phyloP scores from a whole-genome alignment of 2,113 vertebrate genomes.

The Motacilla alba region DNA sequence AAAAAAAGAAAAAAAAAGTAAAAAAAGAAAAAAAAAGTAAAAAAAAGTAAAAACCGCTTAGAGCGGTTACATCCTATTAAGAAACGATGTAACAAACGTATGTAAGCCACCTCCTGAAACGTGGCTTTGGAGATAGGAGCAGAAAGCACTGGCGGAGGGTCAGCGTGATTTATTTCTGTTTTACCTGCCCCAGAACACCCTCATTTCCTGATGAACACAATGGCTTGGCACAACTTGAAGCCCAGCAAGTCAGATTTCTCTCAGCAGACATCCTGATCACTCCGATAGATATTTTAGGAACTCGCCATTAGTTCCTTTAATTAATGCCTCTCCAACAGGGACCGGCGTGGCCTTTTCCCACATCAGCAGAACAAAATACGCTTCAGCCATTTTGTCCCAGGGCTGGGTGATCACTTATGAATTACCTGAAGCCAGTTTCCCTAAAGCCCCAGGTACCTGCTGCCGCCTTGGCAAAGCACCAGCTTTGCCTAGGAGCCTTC shows the following conservation, averaged over 20 bases:
- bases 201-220: conserved; percentile 52
- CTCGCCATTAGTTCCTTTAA: conserved; percentile 37
- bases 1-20: neutral
- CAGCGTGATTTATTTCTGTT: neutral
- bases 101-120: neutral
- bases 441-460: neutral
- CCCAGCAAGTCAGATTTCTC: conserved; percentile 37
- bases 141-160: neutral
- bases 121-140: neutral
- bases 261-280: conserved; percentile 54
- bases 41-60: neutral
- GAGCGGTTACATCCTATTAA: neutral
- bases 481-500: neutral
- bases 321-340: neutral
- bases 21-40: neutral
- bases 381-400: neutral
- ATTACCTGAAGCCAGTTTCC: neutral
- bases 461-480: neutral
- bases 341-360: neutral
- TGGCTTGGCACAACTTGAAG: conserved; percentile 59
- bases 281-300: conserved; percentile 35
- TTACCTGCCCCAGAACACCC: conserved; percentile 39
- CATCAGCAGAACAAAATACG: neutral
- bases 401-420: rapidly evolving
- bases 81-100: neutral